Percentiles rank a stretch among this genome's conserved stretches.
Evolutionary conservation across 2,797 vertebrate genomes (phyloP).

Genomic region (Microcaecilia unicolor): DNA sequence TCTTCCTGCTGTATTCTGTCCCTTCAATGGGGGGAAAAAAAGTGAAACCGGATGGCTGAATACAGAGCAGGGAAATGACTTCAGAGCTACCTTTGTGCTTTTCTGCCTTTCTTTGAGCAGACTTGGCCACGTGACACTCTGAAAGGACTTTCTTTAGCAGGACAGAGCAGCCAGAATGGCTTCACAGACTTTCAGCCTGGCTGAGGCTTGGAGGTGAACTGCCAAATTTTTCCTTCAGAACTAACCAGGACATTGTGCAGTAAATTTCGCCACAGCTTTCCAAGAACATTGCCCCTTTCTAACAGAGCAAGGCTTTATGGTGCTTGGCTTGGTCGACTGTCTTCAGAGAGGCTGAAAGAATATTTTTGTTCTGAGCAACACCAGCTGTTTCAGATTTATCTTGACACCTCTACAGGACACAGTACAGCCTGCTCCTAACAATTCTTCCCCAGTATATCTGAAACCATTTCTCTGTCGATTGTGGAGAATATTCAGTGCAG

Average conservation of each 20-base stretch:
- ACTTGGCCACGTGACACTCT: conserved; percentile 48
- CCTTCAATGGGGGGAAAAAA: conserved; percentile 75
- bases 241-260: conserved; percentile 44
- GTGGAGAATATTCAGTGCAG: no score
- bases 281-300: conserved; percentile 54
- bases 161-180: conserved; percentile 47
- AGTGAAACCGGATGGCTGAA: conserved; percentile 74
- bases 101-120: conserved; percentile 37
- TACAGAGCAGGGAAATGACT: conserved; percentile 73
- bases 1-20: conserved; percentile 84
- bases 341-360: conserved; percentile 17
- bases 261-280: conserved; percentile 48
- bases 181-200: conserved; percentile 36
- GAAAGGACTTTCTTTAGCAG: conserved; percentile 46
- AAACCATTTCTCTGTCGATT: no score
- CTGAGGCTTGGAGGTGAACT: conserved; percentile 31
- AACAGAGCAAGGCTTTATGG: conserved; percentile 28
- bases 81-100: conserved; percentile 68
- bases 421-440: no score
- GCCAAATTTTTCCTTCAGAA: conserved; percentile 44
- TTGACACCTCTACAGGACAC: no score
- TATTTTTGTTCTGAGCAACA: conserved; percentile 12
- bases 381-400: conserved; percentile 11
- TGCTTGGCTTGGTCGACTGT: conserved; percentile 24
- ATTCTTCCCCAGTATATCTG: no score